These are phyloP conservation scores for Pithys albifrons DNA, from an alignment of 2,113 vertebrate genomes.

Conservation along the genomic window DNA sequence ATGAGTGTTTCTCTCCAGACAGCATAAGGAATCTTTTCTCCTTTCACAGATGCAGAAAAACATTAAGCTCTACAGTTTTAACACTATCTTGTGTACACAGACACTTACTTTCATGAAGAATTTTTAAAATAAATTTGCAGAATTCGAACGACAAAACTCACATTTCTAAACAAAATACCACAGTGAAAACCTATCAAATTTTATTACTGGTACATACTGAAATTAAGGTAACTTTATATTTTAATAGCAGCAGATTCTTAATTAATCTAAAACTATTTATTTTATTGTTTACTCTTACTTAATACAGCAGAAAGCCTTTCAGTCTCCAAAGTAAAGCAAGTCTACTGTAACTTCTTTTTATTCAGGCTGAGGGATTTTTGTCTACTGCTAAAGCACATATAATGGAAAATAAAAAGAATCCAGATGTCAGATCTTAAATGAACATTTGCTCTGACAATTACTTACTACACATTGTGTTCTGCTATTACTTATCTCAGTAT, in stretches of 20 bases:
- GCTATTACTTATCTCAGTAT: not conserved
- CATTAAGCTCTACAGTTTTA: not conserved
- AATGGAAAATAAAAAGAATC: not conserved
- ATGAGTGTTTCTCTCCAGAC: not conserved
- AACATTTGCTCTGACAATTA: not conserved
- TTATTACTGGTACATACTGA: not conserved
- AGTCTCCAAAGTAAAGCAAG: not conserved
- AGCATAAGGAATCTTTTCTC: not conserved
- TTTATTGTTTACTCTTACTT: not conserved
- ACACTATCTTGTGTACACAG: not conserved
- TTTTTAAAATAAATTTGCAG: not conserved
- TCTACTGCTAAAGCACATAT: not conserved
- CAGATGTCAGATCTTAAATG: not conserved
- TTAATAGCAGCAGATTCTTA: not conserved
- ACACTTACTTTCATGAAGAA: not conserved
- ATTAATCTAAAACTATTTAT: not conserved
- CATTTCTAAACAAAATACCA: not conserved
- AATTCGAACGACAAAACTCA: not conserved
- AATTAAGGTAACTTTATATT: not conserved
- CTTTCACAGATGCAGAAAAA: not conserved
- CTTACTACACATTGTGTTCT: not conserved
- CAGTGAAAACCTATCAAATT: not conserved
- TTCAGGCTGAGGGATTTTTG: not conserved
- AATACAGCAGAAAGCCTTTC: not conserved
- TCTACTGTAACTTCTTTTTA: not conserved